phyloP scores from a whole-genome alignment of 2,797 vertebrate genomes.

The Scolopax bukidnonensis region DNA sequence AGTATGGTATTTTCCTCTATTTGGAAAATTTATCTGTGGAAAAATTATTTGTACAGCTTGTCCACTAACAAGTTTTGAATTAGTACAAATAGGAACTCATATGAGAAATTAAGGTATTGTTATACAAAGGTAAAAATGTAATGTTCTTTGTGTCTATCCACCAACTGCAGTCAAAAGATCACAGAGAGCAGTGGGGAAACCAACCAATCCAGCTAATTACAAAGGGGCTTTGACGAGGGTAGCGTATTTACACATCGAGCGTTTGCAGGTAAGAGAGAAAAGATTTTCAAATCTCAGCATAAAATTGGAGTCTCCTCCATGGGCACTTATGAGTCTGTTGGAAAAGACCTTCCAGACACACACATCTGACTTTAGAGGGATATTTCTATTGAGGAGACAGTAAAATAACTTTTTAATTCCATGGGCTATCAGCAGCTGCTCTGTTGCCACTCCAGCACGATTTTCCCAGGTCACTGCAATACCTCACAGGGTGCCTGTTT shows the following conservation, averaged over 20 bases:
- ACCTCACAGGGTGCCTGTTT: not conserved
- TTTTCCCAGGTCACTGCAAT: not conserved
- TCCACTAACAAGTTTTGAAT: not conserved
- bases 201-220: not conserved
- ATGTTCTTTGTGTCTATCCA: not conserved
- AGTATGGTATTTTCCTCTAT: not conserved
- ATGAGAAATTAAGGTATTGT: not conserved
- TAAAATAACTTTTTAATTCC: not conserved
- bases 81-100: not conserved
- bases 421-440: not conserved
- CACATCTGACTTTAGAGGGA: not conserved
- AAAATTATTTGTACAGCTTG: not conserved
- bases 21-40: not conserved
- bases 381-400: not conserved
- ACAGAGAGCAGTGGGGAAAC: not conserved
- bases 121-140: not conserved
- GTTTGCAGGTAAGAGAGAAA: not conserved
- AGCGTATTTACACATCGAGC: not conserved
- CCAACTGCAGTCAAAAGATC: not conserved
- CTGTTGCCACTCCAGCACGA: not conserved
- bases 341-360: not conserved
- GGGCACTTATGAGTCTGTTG: not conserved
- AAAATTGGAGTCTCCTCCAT: not conserved
- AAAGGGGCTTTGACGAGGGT: not conserved
- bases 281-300: not conserved